Evolutionary conservation across 2,888 invertebrate species (phyloP).

Genomic region (Drosophila multiciliata): DNA sequence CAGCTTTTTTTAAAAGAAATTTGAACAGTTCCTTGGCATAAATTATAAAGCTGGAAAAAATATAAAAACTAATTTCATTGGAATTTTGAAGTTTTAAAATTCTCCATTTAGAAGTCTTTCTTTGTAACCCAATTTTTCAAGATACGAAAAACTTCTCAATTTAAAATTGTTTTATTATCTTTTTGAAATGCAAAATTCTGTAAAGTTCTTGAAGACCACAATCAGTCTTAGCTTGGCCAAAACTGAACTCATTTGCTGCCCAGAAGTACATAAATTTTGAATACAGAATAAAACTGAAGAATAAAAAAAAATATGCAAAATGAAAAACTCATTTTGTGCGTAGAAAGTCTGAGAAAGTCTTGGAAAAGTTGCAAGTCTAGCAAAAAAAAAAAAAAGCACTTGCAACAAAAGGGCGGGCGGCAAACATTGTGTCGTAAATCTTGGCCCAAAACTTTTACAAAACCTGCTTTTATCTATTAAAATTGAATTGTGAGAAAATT

Average conservation of each 20-base stretch:
- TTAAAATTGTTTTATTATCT: not conserved
- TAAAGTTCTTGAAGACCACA: not conserved
- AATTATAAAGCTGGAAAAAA: no score
- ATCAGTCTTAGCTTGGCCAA: not conserved
- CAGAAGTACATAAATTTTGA: not conserved
- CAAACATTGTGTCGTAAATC: slow-evolving; percentile 1
- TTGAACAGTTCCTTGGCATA: no score
- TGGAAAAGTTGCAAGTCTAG: not conserved
- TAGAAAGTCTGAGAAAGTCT: not conserved
- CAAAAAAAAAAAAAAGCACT: not conserved
- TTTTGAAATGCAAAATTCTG: not conserved
- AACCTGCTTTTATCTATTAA: slow-evolving; percentile 5
- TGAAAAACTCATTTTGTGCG: not conserved
- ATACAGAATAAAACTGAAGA: not conserved
- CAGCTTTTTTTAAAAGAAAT: no score
- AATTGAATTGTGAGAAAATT: slow-evolving; percentile 8
- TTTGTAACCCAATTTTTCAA: no score
- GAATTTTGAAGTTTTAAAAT: no score
- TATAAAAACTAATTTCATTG: no score
- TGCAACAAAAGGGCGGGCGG: no score
- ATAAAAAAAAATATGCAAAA: not conserved
- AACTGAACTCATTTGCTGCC: not conserved
- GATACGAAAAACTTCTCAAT: not conserved
- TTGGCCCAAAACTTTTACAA: not conserved
- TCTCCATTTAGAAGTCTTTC: no score